Evolutionary conservation across 2,113 vertebrate genomes (phyloP).

Genomic region (Petrocephalus zakoni): DNA sequence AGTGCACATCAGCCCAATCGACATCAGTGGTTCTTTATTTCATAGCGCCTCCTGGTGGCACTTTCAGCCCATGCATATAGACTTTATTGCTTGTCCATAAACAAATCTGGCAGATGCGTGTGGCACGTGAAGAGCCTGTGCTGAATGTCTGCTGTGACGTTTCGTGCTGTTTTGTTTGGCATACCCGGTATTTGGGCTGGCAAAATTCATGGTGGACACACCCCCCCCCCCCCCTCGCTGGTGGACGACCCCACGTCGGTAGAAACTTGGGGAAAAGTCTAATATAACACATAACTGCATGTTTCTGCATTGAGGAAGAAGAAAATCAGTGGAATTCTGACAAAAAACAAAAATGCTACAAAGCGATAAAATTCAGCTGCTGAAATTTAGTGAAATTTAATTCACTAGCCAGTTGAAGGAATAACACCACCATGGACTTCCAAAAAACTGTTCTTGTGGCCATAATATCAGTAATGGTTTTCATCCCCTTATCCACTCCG

Average conservation of each 20-base stretch:
- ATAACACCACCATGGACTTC: neutral
- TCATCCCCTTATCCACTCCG: neutral
- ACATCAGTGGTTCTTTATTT: neutral
- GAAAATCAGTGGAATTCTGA: neutral
- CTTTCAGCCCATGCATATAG: too few relatives aligned
- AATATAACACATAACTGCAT: neutral
- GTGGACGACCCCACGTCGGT: neutral
- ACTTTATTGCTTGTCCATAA: neutral
- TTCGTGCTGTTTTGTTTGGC: neutral
- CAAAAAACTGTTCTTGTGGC: neutral
- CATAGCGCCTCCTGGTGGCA: conserved; percentile 8
- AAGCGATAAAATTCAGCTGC: neutral
- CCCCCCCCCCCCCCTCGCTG: neutral
- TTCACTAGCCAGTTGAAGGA: neutral
- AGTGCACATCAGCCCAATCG: neutral
- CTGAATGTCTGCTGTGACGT: neutral
- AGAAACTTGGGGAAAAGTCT: neutral
- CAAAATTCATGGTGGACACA: neutral
- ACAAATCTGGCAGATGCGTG: neutral
- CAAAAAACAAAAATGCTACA: neutral
- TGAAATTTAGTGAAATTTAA: neutral
- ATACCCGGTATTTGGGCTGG: neutral
- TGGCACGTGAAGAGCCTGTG: neutral
- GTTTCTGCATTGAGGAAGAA: neutral
- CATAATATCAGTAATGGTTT: neutral